Conservation (phyloP, 2,888 invertebrate species). For the Andrena hattorfiana region DNA sequence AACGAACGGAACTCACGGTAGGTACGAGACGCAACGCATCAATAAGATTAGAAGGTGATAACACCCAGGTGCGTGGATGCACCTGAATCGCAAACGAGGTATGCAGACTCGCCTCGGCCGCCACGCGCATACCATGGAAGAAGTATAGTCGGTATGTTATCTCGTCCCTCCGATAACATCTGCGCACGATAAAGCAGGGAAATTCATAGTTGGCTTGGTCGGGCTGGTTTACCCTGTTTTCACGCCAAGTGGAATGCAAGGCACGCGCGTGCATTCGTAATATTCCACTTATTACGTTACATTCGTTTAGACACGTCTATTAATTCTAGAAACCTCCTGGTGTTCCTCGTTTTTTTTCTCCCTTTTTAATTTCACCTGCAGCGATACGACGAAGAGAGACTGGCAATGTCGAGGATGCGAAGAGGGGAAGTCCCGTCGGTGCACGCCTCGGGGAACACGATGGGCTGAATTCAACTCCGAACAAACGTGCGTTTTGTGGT, state of each 20-base stretch:
- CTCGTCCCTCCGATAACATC: conserved; percentile 41
- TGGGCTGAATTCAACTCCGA: conserved; percentile 77
- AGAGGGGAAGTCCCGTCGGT: conserved; percentile 62
- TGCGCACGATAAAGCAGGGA: conserved; percentile 49
- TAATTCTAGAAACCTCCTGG: neutral
- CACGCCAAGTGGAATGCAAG: neutral
- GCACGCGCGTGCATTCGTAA: neutral
- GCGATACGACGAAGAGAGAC: neutral
- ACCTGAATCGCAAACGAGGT: neutral
- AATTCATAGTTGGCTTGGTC: neutral
- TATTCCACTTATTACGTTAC: neutral
- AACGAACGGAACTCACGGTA: conserved; percentile 38
- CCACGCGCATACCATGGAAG: neutral
- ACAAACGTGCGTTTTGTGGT: conserved; percentile 75
- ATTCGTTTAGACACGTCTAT: neutral
- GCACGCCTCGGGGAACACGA: conserved; percentile 76
- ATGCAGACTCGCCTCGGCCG: neutral
- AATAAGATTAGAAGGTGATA: conserved; percentile 19
- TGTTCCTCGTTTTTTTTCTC: neutral
- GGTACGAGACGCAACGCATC: conserved; percentile 18
- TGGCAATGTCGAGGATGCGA: conserved; percentile 40
- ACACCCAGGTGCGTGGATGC: neutral
- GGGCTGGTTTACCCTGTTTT: conserved; percentile 7
- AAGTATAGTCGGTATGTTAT: conserved; percentile 32
- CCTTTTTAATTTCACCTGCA: neutral